Percentiles rank a stretch among this genome's conserved stretches.
These are phyloP conservation scores for Sternarchorhynchus goeldii DNA, from an alignment of 2,797 vertebrate genomes.

Conservation along the genomic window DNA sequence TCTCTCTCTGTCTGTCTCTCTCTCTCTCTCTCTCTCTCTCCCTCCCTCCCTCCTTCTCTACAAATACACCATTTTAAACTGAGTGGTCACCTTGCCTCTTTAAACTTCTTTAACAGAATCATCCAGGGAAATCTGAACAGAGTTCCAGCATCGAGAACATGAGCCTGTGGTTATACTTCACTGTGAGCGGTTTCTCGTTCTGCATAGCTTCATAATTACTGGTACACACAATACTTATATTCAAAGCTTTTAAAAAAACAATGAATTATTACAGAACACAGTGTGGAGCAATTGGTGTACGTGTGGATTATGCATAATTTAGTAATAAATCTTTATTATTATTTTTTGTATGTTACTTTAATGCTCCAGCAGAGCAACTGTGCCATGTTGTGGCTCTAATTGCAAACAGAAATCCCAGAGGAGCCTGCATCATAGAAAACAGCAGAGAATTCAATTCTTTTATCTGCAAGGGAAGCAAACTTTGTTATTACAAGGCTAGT, in stretches of 20 bases:
- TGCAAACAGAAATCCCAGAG: constrained; percentile 44
- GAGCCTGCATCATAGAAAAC: constrained; percentile 37
- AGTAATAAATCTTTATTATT: constrained; percentile 40
- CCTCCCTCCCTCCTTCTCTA: neutral
- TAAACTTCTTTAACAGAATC: constrained; percentile 13
- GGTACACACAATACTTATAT: constrained; percentile 13
- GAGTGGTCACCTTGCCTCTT: neutral
- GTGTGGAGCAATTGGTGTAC: neutral
- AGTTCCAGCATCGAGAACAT: constrained; percentile 17
- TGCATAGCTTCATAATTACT: constrained; percentile 43
- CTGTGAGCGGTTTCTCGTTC: constrained; percentile 32
- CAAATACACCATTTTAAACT: constrained; percentile 9
- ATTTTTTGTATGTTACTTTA: constrained; percentile 18
- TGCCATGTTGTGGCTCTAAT: constrained; percentile 35
- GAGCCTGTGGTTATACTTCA: constrained; percentile 25
- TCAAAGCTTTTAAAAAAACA: constrained; percentile 16
- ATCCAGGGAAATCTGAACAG: neutral
- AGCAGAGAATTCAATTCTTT: constrained; percentile 41
- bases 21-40: constrained; percentile 4
- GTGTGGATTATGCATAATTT: constrained; percentile 31
- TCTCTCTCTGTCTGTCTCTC: neutral
- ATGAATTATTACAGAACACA: neutral
- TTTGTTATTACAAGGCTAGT: constrained; percentile 36
- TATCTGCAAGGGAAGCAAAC: constrained; percentile 34
- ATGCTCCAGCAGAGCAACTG: constrained; percentile 23